Evolutionary conservation across 2,888 invertebrate species (phyloP).

Genomic region (Glaucopsyche alexis): DNA sequence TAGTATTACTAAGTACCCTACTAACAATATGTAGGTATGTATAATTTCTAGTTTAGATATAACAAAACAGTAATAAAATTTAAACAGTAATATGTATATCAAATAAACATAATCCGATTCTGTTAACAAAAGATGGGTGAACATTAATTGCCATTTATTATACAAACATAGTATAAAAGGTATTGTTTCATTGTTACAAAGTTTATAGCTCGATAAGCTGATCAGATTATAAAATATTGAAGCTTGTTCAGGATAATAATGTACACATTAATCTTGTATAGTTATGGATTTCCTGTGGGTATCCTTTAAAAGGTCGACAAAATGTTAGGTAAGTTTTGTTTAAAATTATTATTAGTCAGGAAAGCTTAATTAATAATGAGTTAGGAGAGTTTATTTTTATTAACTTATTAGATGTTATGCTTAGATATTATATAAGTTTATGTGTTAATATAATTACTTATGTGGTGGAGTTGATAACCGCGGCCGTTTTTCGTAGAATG

Average conservation of each 20-base stretch:
- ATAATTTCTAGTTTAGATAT: neutral
- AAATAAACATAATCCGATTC: neutral
- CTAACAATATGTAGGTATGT: no score
- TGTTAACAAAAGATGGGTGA: neutral
- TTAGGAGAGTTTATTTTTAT: no score
- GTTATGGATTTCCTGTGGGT: neutral
- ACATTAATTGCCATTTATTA: neutral
- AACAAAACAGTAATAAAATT: no score
- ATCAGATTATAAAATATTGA: constrained; percentile 12
- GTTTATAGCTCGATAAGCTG: constrained; percentile 18
- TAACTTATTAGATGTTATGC: no score
- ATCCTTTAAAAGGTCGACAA: neutral
- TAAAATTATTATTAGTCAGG: neutral
- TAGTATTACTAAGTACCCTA: no score
- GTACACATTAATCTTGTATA: constrained; percentile 1
- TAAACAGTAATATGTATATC: neutral
- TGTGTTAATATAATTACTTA: no score
- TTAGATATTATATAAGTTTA: no score
- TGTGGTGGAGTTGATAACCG: no score
- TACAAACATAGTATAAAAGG: neutral
- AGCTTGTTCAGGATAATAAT: neutral
- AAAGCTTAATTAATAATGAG: no score
- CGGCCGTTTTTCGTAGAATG: no score
- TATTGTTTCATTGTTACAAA: constrained; percentile 15
- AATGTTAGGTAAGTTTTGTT: neutral